Evolutionary conservation across 1,140 invertebrate genomes (phyloP), one percentile per base, ranked within the genome.

Genomic region (Druon quercuslanigerum): DNA sequence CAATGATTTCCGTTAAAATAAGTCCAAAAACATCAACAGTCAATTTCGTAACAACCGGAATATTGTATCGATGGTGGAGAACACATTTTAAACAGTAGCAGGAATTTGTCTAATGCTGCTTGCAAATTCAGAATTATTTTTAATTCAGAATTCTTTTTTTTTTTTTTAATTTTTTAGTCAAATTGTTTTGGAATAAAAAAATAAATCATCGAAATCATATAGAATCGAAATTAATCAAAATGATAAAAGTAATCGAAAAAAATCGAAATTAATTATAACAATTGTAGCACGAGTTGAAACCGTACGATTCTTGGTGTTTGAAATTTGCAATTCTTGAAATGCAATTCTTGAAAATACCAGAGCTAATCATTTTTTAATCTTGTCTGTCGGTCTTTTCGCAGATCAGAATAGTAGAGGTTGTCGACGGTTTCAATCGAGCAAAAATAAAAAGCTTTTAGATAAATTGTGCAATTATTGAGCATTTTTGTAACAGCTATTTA

Each of bases 1-100:
- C 87, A 88, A 87, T 82, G 74, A 74, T 79, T 86, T 83, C 74
- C 81, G 76, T 82, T 84, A 85, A 72, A 85, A 74, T 84, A 76
- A 70, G 51, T 76, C 71, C 57, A 78, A 17, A 82, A 74, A 85
- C 14, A 85, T 83, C 82, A 87, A 87, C 80, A 84, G 54, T 78
- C 73, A 79, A 86, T 82, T 84, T 81, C 57, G 73, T 80, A 86
- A 87, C 82, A 86, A 85, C 81, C 83, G 82, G 73, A 73, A 85
- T 82, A 85, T 80, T 82, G 75, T 77, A 52, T 52, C 76, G 72
- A 73, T 80, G 73, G 71, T 71, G 60, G 51, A 72, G 25, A 72
- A 74, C 52, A 51, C 57, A 46, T 77, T 74, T n/a, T 51, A 66
- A 51, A 13, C 20, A 19, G 51, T 66, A 19, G 17, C 40, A 12